A percentile compares a stretch with the other conserved stretches of the same genome.
These are phyloP conservation scores for Vanessa tameamea DNA, from an alignment of 1,140 invertebrate genomes.

Conservation along the genomic window DNA sequence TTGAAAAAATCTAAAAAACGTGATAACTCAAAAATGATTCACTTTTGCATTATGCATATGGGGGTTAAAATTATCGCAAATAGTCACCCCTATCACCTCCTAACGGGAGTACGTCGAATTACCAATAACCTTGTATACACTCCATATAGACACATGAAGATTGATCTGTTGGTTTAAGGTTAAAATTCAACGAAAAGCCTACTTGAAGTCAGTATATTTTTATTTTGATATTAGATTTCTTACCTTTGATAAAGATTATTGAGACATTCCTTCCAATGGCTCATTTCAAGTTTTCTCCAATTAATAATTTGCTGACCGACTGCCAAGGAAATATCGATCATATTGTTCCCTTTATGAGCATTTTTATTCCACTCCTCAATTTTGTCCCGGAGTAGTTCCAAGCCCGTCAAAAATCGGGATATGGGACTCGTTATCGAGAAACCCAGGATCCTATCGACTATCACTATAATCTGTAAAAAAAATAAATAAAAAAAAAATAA, in stretches of 20 bases:
- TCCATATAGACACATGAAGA: no score
- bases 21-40: no score
- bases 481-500: background rate
- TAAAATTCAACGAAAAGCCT: no score
- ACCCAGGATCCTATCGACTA: slow-evolving; percentile 88
- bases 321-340: slow-evolving; percentile 85
- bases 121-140: no score
- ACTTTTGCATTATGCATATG: no score
- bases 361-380: slow-evolving; percentile 95
- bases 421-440: slow-evolving; percentile 91
- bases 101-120: no score
- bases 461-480: slow-evolving; percentile 83
- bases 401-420: slow-evolving; percentile 92
- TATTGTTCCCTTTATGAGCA: slow-evolving; percentile 91
- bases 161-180: no score
- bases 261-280: slow-evolving; percentile 91
- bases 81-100: no score
- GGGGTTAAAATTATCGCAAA: no score
- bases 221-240: background rate
- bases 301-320: slow-evolving; percentile 91
- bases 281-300: slow-evolving; percentile 96
- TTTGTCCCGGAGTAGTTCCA: slow-evolving; percentile 93
- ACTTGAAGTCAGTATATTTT: no score
- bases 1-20: no score
- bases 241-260: slow-evolving; percentile 82